Evolutionary conservation across 1,140 invertebrate genomes (phyloP).

Genomic region (Anagrus nilaparvatae): DNA sequence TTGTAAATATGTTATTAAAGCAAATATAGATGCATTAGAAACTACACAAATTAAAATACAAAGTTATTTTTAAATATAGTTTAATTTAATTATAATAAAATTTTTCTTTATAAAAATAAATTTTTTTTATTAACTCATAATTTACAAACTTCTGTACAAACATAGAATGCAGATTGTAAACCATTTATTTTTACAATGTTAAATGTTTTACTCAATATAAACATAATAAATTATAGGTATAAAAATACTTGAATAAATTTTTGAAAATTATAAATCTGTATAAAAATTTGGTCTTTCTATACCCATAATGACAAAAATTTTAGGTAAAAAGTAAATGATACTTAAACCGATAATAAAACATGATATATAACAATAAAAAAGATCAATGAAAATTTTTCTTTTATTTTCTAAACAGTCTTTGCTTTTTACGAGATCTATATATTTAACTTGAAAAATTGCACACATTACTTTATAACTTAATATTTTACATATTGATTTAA

Average conservation of each 20-base stretch:
- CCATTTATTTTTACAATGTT: conserved; percentile 1
- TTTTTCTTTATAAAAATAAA: neutral
- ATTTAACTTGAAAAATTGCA: conserved; percentile 55
- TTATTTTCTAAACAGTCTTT: conserved; percentile 53
- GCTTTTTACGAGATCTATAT: conserved; percentile 49
- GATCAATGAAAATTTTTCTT: conserved; percentile 64
- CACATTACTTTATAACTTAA: conserved; percentile 59
- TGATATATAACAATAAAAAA: conserved; percentile 70
- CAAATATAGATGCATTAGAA: neutral
- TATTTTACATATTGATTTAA: conserved; percentile 57
- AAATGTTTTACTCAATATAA: too few relatives aligned
- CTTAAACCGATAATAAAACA: conserved; percentile 65
- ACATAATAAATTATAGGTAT: too few relatives aligned
- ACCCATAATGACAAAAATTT: conserved; percentile 60
- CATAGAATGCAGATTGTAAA: neutral
- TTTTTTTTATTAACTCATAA: conserved; percentile 5
- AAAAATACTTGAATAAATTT: conserved; percentile 9
- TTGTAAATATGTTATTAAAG: conserved; percentile 6
- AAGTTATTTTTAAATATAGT: neutral
- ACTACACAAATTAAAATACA: neutral
- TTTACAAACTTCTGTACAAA: neutral
- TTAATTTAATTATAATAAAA: conserved; percentile 3
- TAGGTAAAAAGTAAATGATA: conserved; percentile 66
- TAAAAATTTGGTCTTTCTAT: conserved; percentile 76
- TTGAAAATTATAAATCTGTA: conserved; percentile 59